Base-by-base conservation (phyloP, 2,797 vertebrate genomes). In the Anas capensis region DNA sequence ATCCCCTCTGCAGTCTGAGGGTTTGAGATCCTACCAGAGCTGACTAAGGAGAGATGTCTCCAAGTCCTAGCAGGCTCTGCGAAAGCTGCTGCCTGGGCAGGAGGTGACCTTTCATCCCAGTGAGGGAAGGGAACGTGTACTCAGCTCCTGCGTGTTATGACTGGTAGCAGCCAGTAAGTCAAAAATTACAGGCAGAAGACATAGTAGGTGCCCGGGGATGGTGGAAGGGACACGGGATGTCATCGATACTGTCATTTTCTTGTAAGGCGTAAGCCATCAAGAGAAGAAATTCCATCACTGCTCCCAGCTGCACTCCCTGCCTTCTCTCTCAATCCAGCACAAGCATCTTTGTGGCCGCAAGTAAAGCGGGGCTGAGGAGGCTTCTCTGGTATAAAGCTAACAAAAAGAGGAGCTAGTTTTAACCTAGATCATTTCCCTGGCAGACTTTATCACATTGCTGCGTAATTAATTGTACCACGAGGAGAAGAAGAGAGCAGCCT, bases 401-500 rank as follows among this genome's bases (percentile, higher is more conserved):
- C 16, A 17, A n/a, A n/a, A 36, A 51, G 7, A 31, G 10, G 72
- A 83, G 51, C 3, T 33, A 10, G 7, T 33, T 80, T 49, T 57
- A 83, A 71, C 3, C 7, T 6, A 10, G 16, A 6, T 36, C 15
- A n/a, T 1, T 26, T 34, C 14, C 29, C 56, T 57, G 15, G 61
- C 15, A 56, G 46, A 17, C 57, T 51, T 75, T 68, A 36, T 1
- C 16, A 33, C 40, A 8, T 57, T 66, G 72, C 53, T 34, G 33
- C 8, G 1, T 8, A 60, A 15, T 14, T 8, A 1, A 10, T 4
- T 3, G 4, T 14, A 38, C 33, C 40, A 56, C 31, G 14, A 23
- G 60, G 54, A 88, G 38, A 44, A 54, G 58, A 7, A n/a, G 12
- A 38, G 21, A 44, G 24, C 1, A 9, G 40, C 13, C 65, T 36